Percentiles rank a stretch among this genome's conserved stretches.
Conservation (phyloP, 2,888 invertebrate species). For the Abrostola tripartita region DNA sequence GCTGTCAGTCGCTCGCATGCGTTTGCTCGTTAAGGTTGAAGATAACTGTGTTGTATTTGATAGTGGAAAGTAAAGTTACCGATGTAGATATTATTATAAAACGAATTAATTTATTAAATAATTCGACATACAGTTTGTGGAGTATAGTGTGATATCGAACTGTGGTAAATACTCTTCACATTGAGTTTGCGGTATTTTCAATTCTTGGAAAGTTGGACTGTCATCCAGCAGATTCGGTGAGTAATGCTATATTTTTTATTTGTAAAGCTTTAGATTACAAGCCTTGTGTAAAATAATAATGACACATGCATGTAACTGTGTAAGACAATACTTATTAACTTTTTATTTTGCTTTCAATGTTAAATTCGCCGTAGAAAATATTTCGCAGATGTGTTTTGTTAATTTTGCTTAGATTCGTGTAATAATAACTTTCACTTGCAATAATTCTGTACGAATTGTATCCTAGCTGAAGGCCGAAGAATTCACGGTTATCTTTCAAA, state of each 20-base stretch:
- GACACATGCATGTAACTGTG: constrained; percentile 10
- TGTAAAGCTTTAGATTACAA: constrained; percentile 52
- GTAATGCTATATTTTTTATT: constrained; percentile 69
- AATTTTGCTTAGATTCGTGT: constrained; percentile 26
- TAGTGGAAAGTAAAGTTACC: constrained; percentile 54
- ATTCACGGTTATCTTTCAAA: constrained; percentile 8
- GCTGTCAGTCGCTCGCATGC: constrained; percentile 54
- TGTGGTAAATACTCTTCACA: constrained; percentile 63
- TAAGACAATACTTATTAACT: constrained; percentile 10
- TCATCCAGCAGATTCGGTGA: constrained; percentile 79
- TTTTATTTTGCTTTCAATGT: constrained; percentile 7
- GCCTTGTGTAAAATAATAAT: constrained; percentile 28
- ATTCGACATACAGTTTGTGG: constrained; percentile 40
- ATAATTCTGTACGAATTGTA: constrained; percentile 10
- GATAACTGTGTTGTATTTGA: constrained; percentile 18
- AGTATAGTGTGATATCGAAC: constrained; percentile 73
- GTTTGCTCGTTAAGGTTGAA: constrained; percentile 34
- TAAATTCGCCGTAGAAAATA: neutral
- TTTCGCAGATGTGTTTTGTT: constrained; percentile 13
- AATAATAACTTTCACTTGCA: constrained; percentile 49
- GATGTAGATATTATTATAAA: constrained; percentile 33
- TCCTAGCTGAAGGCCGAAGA: constrained; percentile 4
- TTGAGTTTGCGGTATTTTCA: constrained; percentile 69
- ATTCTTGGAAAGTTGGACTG: constrained; percentile 84
- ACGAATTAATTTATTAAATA: constrained; percentile 40